Evolutionary conservation across 2,113 vertebrate genomes (phyloP).

Genomic region (Balaeniceps rex): DNA sequence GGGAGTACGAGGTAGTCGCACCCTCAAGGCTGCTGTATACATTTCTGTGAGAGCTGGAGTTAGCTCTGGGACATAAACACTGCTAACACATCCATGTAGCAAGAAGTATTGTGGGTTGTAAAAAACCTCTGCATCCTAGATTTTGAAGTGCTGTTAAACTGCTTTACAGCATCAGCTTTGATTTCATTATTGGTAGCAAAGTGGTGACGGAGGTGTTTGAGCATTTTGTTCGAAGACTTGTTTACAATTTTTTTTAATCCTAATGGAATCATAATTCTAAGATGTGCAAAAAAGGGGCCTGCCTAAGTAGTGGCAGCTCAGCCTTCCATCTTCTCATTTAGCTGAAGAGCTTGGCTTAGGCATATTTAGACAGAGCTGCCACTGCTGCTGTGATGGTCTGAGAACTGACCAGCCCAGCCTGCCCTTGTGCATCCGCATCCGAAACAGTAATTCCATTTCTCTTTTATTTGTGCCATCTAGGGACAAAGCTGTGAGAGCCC

Average conservation of each 20-base stretch:
- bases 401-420: neutral
- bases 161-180: neutral
- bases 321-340: neutral
- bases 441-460: neutral
- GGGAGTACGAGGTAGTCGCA: neutral
- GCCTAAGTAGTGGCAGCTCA: neutral
- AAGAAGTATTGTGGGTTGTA: neutral
- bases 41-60: neutral
- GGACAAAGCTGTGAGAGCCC: neutral
- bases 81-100: neutral
- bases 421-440: accelerated
- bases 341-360: neutral
- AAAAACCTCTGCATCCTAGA: neutral
- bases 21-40: neutral
- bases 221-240: neutral
- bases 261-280: neutral
- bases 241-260: neutral
- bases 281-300: neutral
- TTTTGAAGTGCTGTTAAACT: neutral
- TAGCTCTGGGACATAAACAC: neutral
- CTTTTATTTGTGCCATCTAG: neutral
- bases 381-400: neutral
- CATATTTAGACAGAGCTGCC: neutral
- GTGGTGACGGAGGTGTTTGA: neutral
- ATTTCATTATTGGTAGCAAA: neutral